These are phyloP conservation scores for Phrynocephalus guinanensis DNA, from an alignment of 2,797 vertebrate species.

Conservation along the genomic window DNA sequence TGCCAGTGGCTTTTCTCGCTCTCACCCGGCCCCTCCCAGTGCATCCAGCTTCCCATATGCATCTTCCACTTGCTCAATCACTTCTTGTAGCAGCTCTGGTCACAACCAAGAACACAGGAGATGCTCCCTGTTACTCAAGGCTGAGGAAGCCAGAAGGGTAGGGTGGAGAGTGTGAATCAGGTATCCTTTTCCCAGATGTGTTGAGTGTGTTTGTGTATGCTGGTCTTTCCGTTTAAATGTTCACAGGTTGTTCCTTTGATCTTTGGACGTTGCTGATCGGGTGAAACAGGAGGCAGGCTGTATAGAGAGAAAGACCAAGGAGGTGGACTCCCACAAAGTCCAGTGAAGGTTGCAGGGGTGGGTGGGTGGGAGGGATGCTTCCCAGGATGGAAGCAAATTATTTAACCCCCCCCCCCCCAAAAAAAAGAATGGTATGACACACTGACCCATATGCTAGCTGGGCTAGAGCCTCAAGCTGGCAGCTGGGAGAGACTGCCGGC, in stretches of 20 bases:
- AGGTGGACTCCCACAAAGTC: not conserved
- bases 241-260: not conserved
- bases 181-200: slow-evolving; percentile 34
- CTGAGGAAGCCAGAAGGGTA: slow-evolving; percentile 34
- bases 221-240: not conserved
- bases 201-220: not conserved
- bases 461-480: not conserved
- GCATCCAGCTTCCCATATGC: slow-evolving; percentile 18
- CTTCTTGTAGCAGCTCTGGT: slow-evolving; percentile 44
- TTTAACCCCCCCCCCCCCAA: no score
- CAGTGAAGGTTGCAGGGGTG: not conserved
- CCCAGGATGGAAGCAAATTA: slow-evolving; percentile 5
- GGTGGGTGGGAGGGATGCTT: not conserved
- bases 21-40: slow-evolving; percentile 12
- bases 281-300: not conserved
- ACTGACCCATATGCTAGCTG: not conserved
- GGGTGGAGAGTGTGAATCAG: slow-evolving; percentile 35
- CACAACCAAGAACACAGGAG: slow-evolving; percentile 37
- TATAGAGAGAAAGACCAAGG: not conserved
- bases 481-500: not conserved
- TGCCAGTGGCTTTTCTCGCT: not conserved
- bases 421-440: not conserved
- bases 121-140: slow-evolving; percentile 42
- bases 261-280: not conserved
- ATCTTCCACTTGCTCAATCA: not conserved